Base-by-base conservation (phyloP, 2,797 vertebrate species). In the Phalloptychus januarius region DNA sequence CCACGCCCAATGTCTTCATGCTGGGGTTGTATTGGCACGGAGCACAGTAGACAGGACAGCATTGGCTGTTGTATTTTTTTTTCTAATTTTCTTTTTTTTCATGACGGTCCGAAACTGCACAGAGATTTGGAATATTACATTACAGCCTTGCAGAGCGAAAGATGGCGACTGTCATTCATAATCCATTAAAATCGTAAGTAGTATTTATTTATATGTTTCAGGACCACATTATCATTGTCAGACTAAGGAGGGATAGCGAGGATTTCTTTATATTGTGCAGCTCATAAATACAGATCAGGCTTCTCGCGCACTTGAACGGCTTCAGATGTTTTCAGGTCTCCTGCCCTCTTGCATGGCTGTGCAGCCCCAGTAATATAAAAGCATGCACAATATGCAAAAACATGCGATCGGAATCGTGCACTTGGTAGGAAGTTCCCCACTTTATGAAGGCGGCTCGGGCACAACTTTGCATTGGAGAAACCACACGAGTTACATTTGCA, bases 81-180 rank as follows among this genome's bases (percentile, higher is more conserved):
- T 90, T 78, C 74, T 48, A 75, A 28, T 63, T 95, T 71, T 38
- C 12, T 13, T 94, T 76, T 69, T 83, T 96, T 96, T 95, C 91
- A 94, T 89, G 96, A 95, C 95, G 96, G 96, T 97, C 96, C 96
- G 96, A 97, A 97, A 97, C 96, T 97, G 97, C 96, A 97, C 96
- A 79, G 96, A 97, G 97, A 96, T 97, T 96, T 96, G 96, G 97
- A 97, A 97, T 98, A 98, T 97, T 98, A 95, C 96, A 96, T 97
- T 98, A 97, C 97, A 97, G 96, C 97, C 96, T 96, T 96, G 96
- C 96, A 88, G 91, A 88, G n/a, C 23, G 25, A 33, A 98, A 98
- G 97, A 99, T 99, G 98, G 98, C 98, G 97, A 97, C 98, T 97
- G 97, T 98, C 97, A 99, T 99, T 98, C 98, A 98, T 95, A 98